phyloP scores from a whole-genome alignment of 2,113 vertebrate species.

The Pseudopodoces humilis region DNA sequence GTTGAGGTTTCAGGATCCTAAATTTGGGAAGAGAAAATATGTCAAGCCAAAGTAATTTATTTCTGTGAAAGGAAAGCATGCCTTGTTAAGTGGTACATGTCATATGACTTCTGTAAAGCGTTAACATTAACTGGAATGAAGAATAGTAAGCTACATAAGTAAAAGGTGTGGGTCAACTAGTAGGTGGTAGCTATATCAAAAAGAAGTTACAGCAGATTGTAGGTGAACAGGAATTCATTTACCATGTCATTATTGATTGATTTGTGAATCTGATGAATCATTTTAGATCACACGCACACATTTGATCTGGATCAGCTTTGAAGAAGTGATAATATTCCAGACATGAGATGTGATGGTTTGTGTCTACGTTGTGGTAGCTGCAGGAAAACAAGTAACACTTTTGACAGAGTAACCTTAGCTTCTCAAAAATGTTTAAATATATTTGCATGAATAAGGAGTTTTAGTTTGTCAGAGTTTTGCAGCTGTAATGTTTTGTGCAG shows the following conservation, averaged over 20 bases:
- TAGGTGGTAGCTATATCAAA: background rate
- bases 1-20: background rate
- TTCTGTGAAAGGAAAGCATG: background rate
- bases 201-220: background rate
- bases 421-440: background rate
- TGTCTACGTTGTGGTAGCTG: background rate
- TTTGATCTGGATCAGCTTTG: background rate
- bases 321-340: background rate
- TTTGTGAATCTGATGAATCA: conserved; percentile 14
- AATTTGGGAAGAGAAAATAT: background rate
- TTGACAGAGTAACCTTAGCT: background rate
- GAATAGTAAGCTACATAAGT: background rate
- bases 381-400: background rate
- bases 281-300: background rate
- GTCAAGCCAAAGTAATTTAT: background rate
- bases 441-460: background rate
- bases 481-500: background rate
- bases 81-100: background rate
- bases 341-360: background rate
- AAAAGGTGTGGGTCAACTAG: background rate
- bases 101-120: background rate
- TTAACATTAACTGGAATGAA: background rate
- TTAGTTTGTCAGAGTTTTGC: background rate
- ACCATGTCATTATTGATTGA: background rate
- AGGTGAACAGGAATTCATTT: background rate